Evolutionary conservation across 2,888 invertebrate species (phyloP), one percentile per base, ranked within the genome.

Genomic region (Oligia fasciuncula): DNA sequence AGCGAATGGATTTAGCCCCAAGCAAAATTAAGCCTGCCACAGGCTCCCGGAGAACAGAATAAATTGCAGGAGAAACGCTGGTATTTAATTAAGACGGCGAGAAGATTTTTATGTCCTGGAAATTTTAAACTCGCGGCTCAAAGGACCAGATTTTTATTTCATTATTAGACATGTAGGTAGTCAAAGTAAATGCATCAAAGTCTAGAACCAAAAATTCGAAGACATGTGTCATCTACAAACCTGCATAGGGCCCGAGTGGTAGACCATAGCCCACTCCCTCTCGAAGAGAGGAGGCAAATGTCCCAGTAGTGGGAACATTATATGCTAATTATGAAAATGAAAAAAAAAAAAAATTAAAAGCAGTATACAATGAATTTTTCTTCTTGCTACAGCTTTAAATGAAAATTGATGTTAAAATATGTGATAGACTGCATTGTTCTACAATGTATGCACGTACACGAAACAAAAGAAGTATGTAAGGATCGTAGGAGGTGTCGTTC

Each of bases 11-110:
- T 87, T 86, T 81, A 88, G 78, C 79, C 80, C 73, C 76, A 81
- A 83, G 86, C 79, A 84, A 84, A 86, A 90, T 90, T 87, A 89
- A 85, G 76, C 57, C 66, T 63, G 79, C 84, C 79, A 71, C 84
- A 84, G 76, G 65, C 63, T 77, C 72, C 29, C 73, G 62, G 73
- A 66, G 57, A 66, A 77, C 67, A 69, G 46, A 77, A 85, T 84
- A 81, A 84, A 88, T 86, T 89, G 79, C 74, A 83, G 65, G 77
- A 29, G 63, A 79, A 82, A 66, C 77, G 73, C 78, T 74, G 62
- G 70, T 81, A 81, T 85, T 84, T 80, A 85, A 88, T 87, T 84
- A 83, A 86, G 81, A 76, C 51, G 68, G 29, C 14, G 51, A 79
- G 60, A 54, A 73, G 9, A 49, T 69, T 75, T 72, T 69, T 66